Evolutionary conservation across 2,113 vertebrate genomes (phyloP), one percentile per base, ranked within the genome.

Genomic region (Sinocyclocheilus anshuiensis): DNA sequence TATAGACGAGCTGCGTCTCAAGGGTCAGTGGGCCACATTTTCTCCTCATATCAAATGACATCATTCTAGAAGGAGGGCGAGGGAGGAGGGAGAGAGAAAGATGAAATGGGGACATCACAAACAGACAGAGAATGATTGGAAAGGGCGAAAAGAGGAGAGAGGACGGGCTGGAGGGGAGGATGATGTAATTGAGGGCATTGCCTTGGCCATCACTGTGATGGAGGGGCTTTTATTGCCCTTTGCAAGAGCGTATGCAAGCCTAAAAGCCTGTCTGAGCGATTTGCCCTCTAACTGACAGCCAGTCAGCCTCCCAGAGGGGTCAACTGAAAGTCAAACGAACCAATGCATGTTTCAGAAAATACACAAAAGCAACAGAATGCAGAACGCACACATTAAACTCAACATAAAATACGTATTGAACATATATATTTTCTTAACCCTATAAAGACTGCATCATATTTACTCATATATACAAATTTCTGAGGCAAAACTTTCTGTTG

Each of bases 21-120:
- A 86, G 90, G 93, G 94, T 94, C 94, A 95, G 90, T 90, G 91
- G 93, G 92, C 91, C 92, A 87, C 92, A 94, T 95, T 95, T 93
- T 87, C 92, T 91, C 90, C 91, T 88, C 85, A 90, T 91, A 90
- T 94, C 89, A 65, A 89, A 93, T 95, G 94, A 95, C 93, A 93
- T 95, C 93, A 95, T 79, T 83, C 69, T 50, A 84, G 24, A 61
- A 29, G 39, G 75, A 33, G 26, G 39, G 39, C 12, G 15, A n/a
- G 45, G 39, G 67, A 48, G 45, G 53, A n/a, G 29, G 18, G 36
- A 26, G 8, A 88, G 18, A 55, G 59, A 26, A 33, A 45, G 59
- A 29, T 67, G 11, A 20, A 29, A 65, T 61, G 10, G 29, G 48
- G 65, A 59, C n/a, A 29, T 57, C 6, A 77, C 48, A 45, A 36